Evolutionary conservation across 2,113 vertebrate species (phyloP), one percentile per base, ranked within the genome.

Genomic region (Odocoileus hemionus): DNA sequence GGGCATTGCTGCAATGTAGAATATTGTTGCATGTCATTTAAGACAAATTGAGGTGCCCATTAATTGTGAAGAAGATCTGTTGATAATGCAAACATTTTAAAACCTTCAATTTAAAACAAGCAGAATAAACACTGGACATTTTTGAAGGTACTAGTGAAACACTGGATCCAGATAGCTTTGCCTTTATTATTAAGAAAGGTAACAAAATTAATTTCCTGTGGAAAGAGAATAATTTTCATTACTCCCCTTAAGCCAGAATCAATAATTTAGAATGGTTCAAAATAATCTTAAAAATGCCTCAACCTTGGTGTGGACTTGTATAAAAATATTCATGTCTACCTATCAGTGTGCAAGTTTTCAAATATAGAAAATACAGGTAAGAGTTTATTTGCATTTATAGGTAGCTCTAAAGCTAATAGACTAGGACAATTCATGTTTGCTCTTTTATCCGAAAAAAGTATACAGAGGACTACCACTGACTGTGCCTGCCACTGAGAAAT

Each of bases 181-280:
- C 36, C 94, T 95, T 97, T 96, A 89, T 97, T 94, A 84, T 47
- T 76, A 92, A 92, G 47, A 97, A 93, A 86, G 64, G 55, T 87
- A 97, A 91, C 57, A 96, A 95, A 91, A 93, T 92, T 97, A 97
- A 96, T 96, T 97, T 97, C 52, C 79, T 92, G 11, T 95, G 47
- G 84, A 93, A 60, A 91, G 7, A 30, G 52, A 92, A 76, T 86
- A 74, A 45, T 96, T 97, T 97, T 97, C 96, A 93, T 96, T 97
- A 94, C 43, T 96, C 82, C 30, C 39, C 26, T 94, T 89, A 97
- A 96, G 55, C 28, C 57, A 95, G 58, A 94, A 96, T 93, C 93
- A 97, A 94, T 95, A 96, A 97, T 94, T 94, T 92, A 94, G 54
- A 97, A 85, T 97, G 52, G 2, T 96, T 95, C 70, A 96, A 25